Evolutionary conservation across 2,113 vertebrate genomes (phyloP), one percentile per base, ranked within the genome.

Genomic region (Scortum barcoo): DNA sequence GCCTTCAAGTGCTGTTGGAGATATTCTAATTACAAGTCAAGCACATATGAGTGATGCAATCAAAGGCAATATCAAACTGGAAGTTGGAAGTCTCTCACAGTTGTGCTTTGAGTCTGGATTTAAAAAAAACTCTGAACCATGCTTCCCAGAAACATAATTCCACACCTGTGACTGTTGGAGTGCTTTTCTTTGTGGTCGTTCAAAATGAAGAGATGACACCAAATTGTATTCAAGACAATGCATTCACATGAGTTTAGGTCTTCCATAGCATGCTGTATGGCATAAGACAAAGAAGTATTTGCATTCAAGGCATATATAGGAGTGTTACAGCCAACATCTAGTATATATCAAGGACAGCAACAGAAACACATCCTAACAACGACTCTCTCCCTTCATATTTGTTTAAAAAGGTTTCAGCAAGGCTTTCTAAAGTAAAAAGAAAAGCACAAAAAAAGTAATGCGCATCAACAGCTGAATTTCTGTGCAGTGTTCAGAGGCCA

Each of bases 1-100:
- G 74, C 57, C 83, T 89, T 83, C 38, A 86, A 82, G 65, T 80
- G 68, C 38, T 11, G 61, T 60, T 75, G 65, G 30, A 78, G 75
- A 60, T 42, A 67, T 30, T 72, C 2, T 46, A 70, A 84, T 66
- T 66, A 56, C 26, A 66, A 58, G 40, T 67, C 30, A 60, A 66
- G 38, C 36, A 44, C 60, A 75, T 11, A 65, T 44, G 12, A 85
- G 61, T 72, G 65, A 79, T 75, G 70, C 65, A 83, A 76, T 63
- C 28, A 79, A 48, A 66, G 24, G 8, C 57, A 51, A 70, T 20
- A 62, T 79, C 71, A 38, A 60, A 36, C 30, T 14, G 33, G 38
- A 38, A 61, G 26, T 54, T 48, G 28, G 36, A 3, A 24, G 24
- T 30, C 19, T 58, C 5, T 58, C 46, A 38, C 3, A 3, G 26